Evolutionary conservation across 2,113 vertebrate genomes (phyloP).

Genomic region (Physeter macrocephalus): DNA sequence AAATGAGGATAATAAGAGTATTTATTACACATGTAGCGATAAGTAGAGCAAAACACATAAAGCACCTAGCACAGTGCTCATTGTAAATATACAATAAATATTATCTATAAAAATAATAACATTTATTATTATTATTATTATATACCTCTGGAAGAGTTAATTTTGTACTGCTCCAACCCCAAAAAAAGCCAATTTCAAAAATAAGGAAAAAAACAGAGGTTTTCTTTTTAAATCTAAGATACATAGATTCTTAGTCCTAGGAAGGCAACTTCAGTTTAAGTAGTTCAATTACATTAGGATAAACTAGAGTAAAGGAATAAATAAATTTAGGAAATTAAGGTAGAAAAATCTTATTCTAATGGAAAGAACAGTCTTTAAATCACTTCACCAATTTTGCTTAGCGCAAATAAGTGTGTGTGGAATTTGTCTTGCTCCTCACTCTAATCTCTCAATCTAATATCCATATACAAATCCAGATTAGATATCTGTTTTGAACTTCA

Average conservation of each 20-base stretch:
- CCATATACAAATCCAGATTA: not conserved
- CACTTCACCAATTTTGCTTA: not conserved
- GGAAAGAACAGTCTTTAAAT: not conserved
- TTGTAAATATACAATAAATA: not conserved
- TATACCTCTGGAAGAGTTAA: not conserved
- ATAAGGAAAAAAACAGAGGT: not conserved
- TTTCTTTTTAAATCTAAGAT: not conserved
- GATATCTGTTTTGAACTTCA: not conserved
- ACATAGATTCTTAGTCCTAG: not conserved
- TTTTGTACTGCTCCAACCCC: not conserved
- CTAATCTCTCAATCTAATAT: not conserved
- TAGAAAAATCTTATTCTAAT: not conserved
- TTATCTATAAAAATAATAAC: not conserved
- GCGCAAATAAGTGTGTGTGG: not conserved
- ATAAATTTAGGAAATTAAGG: not conserved
- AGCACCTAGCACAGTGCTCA: not conserved
- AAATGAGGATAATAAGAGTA: too few relatives aligned
- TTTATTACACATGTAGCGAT: not conserved
- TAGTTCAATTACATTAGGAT: not conserved
- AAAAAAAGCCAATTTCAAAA: not conserved
- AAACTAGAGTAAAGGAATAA: not conserved
- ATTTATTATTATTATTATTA: not conserved
- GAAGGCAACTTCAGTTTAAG: too few relatives aligned
- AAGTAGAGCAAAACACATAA: not conserved
- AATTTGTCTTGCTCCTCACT: not conserved